Base-by-base conservation (phyloP, 2,113 vertebrate species). In the Poeciliopsis prolifica region DNA sequence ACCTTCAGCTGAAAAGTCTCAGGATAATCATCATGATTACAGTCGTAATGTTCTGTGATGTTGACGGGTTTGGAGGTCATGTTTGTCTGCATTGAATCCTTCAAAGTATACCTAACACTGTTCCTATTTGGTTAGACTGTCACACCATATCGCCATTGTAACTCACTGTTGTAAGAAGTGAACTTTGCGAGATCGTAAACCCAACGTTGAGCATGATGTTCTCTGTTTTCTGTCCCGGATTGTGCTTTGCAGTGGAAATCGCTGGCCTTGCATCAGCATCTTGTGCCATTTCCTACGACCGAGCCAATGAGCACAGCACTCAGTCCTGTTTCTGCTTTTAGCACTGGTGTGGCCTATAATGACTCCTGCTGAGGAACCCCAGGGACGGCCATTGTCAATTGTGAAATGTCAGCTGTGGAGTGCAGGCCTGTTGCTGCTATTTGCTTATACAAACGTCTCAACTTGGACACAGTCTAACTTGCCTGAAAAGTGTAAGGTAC, bases 301-400 rank as follows among this genome's bases (percentile, higher is more conserved):
- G 48, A 78, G 61, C 66, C 65, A 68, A 75, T n/a, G 35, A 80
- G 63, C 70, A 72, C 11, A 68, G 61, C 71, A 33, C 63, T 68
- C 40, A 78, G 68, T 61, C 61, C 81, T 51, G 66, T 33, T 83
- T 73, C 80, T 83, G 62, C 80, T 83, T 83, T 85, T 51, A 80
- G 71, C 80, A 68, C 37, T 48, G 44, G 30, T 62, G 37, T 63
- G 54, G 51, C 78, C 82, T 75, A 33, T 30, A 81, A 62, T 74
- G 64, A 79, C 70, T 74, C 72, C 61, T 79, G 72, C 80, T 33
- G 30, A 62, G 61, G 66, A 72, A 71, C 60, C 69, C 73, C 62
- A 71, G 30, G 75, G 72, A 75, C 71, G 72, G 62, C 64, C 62
- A 62, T 65, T 58, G 29, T 81, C 67, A 80, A 61, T 78, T 71